Percentiles rank a stretch among this genome's conserved stretches.
Conservation (phyloP, 2,113 vertebrate species). For the Pseudolaguvia tuberculata region DNA sequence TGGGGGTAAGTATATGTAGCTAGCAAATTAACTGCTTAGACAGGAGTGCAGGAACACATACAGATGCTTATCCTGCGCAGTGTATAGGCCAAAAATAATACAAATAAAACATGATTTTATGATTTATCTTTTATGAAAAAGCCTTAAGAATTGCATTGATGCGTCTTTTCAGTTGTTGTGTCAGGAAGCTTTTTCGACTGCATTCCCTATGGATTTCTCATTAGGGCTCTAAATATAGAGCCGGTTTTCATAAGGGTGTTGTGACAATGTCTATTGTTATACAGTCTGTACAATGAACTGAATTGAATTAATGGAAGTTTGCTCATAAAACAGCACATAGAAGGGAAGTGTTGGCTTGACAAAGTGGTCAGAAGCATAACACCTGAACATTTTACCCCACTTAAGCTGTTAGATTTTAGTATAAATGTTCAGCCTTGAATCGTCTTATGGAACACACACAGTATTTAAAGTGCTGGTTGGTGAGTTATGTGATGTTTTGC, state of each 20-base stretch:
- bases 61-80: neutral
- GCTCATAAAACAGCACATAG: slow-evolving; percentile 9
- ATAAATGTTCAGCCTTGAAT: neutral
- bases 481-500: neutral
- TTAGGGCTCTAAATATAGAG: slow-evolving; percentile 8
- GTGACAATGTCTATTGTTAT: slow-evolving; percentile 15
- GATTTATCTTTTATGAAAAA: no score
- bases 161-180: neutral
- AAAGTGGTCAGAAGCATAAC: slow-evolving; percentile 9
- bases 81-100: neutral
- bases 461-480: neutral
- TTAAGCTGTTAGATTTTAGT: slow-evolving; percentile 2
- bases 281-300: neutral
- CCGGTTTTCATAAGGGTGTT: neutral
- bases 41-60: neutral
- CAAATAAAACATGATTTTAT: no score
- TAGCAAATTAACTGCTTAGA: neutral
- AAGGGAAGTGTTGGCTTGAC: neutral
- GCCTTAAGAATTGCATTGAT: neutral
- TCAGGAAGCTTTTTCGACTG: neutral
- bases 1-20: no score
- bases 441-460: slow-evolving; percentile 2
- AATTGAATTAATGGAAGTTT: slow-evolving; percentile 31
- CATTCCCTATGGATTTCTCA: neutral
- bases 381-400: neutral